These are phyloP conservation scores for Grammomys dolichurus DNA, from an alignment of 2,113 vertebrate genomes.

Conservation along the genomic window DNA sequence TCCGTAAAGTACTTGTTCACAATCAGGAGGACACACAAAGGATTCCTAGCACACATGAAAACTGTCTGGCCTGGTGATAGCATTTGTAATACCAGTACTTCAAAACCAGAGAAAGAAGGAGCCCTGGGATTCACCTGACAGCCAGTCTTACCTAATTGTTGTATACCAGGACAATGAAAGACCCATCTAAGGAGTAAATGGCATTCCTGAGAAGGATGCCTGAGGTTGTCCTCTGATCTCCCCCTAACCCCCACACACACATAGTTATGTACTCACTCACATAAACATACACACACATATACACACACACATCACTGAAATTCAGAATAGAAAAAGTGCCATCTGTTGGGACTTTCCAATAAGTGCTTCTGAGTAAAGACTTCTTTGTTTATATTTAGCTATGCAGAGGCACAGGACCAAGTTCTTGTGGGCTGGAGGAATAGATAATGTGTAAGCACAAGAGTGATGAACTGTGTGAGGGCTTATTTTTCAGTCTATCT, in stretches of 20 bases:
- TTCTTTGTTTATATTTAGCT: background rate
- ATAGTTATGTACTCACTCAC: background rate
- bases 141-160: background rate
- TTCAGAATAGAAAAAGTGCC: constrained; percentile 10
- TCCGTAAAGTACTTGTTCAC: background rate
- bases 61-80: background rate
- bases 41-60: background rate
- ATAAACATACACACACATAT: background rate
- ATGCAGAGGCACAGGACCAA: background rate
- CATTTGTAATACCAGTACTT: too few species aligned
- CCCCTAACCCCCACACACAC: background rate
- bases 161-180: background rate
- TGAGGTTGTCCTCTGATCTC: background rate
- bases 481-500: background rate
- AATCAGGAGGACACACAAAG: too few species aligned
- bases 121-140: too few species aligned
- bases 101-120: background rate
- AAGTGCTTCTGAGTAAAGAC: background rate
- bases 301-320: background rate
- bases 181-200: background rate
- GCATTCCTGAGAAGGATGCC: background rate
- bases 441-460: background rate
- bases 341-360: background rate
- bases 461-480: background rate
- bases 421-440: background rate